phyloP scores from a whole-genome alignment of 2,888 invertebrate species.

The Notocelia uddmanniana region DNA sequence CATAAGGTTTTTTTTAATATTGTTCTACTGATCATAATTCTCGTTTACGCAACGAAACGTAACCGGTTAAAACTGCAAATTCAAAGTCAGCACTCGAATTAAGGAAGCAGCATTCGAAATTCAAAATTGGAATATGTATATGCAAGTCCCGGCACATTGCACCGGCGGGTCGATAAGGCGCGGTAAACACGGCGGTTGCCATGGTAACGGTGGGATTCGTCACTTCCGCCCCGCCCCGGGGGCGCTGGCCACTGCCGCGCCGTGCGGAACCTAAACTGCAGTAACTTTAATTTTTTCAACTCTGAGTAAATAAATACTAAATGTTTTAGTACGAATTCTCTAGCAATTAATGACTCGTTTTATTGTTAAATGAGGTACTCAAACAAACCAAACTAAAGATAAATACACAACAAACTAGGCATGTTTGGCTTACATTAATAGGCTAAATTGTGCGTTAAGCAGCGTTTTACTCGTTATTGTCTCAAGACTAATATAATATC shows the following conservation, averaged over 20 bases:
- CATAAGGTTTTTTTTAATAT: too few relatives aligned
- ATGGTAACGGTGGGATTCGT: conserved; percentile 77
- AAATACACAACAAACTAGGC: too few relatives aligned
- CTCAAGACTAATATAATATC: too few relatives aligned
- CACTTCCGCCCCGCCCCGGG: conserved; percentile 58
- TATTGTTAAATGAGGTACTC: too few relatives aligned
- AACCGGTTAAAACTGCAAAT: not conserved
- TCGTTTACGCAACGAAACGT: not conserved
- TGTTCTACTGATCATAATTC: not conserved
- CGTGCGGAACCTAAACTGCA: not conserved
- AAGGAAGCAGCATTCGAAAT: not conserved
- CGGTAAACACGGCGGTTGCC: conserved; percentile 84
- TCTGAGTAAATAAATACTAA: too few relatives aligned
- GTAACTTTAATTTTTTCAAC: too few relatives aligned
- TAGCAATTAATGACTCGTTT: too few relatives aligned
- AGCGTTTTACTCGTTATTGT: too few relatives aligned
- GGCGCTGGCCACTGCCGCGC: conserved; percentile 48
- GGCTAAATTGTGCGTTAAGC: too few relatives aligned
- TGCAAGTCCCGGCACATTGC: conserved; percentile 66
- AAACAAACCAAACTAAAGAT: too few relatives aligned
- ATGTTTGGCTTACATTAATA: too few relatives aligned
- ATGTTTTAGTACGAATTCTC: too few relatives aligned
- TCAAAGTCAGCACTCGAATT: not conserved
- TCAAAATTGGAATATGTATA: conserved; percentile 15
- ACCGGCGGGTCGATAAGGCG: conserved; percentile 78